Conservation (phyloP, 2,113 vertebrate genomes). For the Neomonachus schauinslandi region DNA sequence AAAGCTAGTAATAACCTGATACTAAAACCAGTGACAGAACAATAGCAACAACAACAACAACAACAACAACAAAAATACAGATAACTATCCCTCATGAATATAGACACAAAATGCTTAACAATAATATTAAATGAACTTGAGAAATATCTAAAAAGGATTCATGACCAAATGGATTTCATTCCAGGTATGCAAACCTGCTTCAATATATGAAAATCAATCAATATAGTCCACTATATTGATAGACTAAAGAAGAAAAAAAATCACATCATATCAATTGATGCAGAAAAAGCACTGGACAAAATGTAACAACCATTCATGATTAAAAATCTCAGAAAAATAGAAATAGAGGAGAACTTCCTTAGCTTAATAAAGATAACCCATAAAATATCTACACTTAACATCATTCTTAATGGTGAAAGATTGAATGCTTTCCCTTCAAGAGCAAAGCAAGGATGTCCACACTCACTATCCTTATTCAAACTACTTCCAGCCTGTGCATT, state of each 20-base stretch:
- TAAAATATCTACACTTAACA: not conserved
- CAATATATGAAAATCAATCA: not conserved
- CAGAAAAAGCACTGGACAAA: not conserved
- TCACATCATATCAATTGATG: not conserved
- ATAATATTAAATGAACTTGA: not conserved
- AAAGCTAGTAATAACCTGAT: not conserved
- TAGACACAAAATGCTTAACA: not conserved
- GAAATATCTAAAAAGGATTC: not conserved
- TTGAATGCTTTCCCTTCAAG: not conserved
- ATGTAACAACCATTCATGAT: not conserved
- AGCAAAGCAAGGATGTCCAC: not conserved
- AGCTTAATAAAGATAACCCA: not conserved
- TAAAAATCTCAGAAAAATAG: not conserved
- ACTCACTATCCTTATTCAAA: not conserved
- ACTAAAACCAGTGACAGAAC: not conserved
- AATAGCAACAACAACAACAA: not conserved
- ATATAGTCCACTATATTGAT: not conserved
- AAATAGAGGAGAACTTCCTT: not conserved
- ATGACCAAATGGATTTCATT: not conserved
- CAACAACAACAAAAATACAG: not conserved
- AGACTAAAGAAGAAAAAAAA: not conserved
- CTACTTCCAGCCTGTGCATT: not conserved
- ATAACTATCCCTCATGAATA: not conserved
- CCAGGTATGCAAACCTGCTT: not conserved
- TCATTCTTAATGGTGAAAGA: not conserved